phyloP scores from a whole-genome alignment of 2,888 invertebrate genomes.

The Phymatocera aterrima region DNA sequence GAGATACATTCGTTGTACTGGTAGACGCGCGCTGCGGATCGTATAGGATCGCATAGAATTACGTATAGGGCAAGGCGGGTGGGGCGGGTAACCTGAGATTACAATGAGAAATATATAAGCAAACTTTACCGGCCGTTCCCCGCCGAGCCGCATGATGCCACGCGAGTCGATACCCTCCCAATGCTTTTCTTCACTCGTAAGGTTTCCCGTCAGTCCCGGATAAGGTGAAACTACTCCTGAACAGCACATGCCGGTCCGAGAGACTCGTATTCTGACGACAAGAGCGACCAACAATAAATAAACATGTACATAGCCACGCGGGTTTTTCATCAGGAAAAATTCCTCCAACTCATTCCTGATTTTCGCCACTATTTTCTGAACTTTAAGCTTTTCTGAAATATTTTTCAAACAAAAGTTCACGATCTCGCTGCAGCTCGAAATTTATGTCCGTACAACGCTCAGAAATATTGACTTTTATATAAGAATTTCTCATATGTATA shows the following conservation, averaged over 20 bases:
- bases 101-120: constrained; percentile 24
- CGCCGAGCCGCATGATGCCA: constrained; percentile 1
- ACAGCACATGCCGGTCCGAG: not conserved
- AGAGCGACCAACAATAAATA: too few relatives aligned
- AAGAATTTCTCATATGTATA: too few relatives aligned
- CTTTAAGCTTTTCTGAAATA: not conserved
- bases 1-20: not conserved
- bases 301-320: too few relatives aligned
- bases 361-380: not conserved
- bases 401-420: not conserved
- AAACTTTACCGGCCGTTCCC: not conserved
- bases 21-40: not conserved
- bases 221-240: not conserved
- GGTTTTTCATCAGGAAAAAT: too few relatives aligned
- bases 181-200: constrained; percentile 12
- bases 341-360: too few relatives aligned
- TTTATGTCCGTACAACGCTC: not conserved
- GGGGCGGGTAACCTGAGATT: constrained; percentile 21
- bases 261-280: not conserved
- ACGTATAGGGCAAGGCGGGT: not conserved
- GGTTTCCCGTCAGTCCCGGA: not conserved
- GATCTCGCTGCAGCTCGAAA: not conserved
- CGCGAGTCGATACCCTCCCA: constrained; percentile 35
- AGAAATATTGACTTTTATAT: too few relatives aligned
- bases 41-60: constrained; percentile 4